Percentiles rank a stretch among this genome's conserved stretches.
These are phyloP conservation scores for Oncopeltus fasciatus DNA, from an alignment of 1,140 invertebrate species.

Conservation along the genomic window DNA sequence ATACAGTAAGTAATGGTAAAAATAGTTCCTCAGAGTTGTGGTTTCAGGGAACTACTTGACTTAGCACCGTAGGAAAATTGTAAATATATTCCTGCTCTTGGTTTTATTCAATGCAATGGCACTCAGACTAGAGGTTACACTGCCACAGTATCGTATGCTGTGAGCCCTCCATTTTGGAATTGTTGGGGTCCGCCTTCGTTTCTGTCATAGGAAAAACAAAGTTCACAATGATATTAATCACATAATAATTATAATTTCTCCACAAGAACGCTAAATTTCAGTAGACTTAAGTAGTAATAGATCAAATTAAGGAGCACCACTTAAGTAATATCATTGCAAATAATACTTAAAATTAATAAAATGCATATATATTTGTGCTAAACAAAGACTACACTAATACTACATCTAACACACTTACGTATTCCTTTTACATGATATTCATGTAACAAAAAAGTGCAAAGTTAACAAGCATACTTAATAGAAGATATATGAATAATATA, in stretches of 20 bases:
- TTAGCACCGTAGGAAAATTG: conserved; percentile 2
- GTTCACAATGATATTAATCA: too few relatives aligned
- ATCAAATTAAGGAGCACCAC: too few relatives aligned
- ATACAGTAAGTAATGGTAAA: neutral
- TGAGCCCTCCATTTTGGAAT: conserved; percentile 63
- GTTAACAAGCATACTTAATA: conserved; percentile 1
- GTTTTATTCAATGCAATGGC: conserved; percentile 10
- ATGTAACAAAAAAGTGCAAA: conserved; percentile 10
- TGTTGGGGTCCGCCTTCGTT: conserved; percentile 70
- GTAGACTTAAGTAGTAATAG: too few relatives aligned
- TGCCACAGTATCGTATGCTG: conserved; percentile 94
- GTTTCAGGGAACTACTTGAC: neutral
- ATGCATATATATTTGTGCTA: neutral
- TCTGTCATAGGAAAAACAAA: conserved; percentile 40
- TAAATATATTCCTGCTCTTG: neutral
- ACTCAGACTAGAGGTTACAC: conserved; percentile 66
- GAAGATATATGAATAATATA: too few relatives aligned
- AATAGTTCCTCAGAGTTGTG: neutral
- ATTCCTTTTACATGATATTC: conserved; percentile 14
- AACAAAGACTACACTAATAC: conserved; percentile 7
- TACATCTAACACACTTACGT: conserved; percentile 17
- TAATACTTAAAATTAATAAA: neutral
- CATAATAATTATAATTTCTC: too few relatives aligned
- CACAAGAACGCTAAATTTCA: too few relatives aligned
- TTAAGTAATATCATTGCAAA: neutral